Conservation (phyloP, 2,113 vertebrate genomes). For the Lagopus muta region DNA sequence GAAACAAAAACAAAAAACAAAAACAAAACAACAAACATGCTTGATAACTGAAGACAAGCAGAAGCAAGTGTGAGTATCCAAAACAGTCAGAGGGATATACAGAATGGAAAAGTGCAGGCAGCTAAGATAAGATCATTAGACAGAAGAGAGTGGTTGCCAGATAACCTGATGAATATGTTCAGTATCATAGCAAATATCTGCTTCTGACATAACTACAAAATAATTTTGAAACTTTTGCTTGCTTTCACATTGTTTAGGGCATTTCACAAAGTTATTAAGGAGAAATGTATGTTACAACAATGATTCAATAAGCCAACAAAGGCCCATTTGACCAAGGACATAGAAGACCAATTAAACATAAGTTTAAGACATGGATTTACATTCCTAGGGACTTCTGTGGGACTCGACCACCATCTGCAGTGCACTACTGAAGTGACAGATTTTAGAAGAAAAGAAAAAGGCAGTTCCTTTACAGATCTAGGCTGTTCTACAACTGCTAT, state of each 20-base stretch:
- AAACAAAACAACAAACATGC: not conserved
- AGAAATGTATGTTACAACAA: not conserved
- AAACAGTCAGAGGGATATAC: not conserved
- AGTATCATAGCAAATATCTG: not conserved
- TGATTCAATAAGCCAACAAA: not conserved
- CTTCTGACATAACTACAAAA: not conserved
- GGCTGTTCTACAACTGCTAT: not conserved
- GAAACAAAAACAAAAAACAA: not conserved
- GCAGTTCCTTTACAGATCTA: not conserved
- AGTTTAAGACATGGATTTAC: not conserved
- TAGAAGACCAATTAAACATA: not conserved
- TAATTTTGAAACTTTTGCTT: not conserved
- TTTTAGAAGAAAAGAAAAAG: not conserved
- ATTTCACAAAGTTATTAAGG: not conserved
- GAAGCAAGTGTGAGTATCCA: not conserved
- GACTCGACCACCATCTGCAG: not conserved
- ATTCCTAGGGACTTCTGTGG: not conserved
- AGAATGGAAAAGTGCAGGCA: not conserved
- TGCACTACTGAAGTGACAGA: not conserved
- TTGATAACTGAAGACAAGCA: slow-evolving; percentile 8
- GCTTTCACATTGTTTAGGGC: not conserved
- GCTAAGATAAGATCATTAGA: not conserved
- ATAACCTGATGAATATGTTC: not conserved
- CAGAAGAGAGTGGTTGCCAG: not conserved
- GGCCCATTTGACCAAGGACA: not conserved